Percentiles rank a stretch among this genome's conserved stretches.
These are phyloP conservation scores for Leucopsar rothschildi DNA, from an alignment of 2,113 vertebrate species.

Conservation along the genomic window DNA sequence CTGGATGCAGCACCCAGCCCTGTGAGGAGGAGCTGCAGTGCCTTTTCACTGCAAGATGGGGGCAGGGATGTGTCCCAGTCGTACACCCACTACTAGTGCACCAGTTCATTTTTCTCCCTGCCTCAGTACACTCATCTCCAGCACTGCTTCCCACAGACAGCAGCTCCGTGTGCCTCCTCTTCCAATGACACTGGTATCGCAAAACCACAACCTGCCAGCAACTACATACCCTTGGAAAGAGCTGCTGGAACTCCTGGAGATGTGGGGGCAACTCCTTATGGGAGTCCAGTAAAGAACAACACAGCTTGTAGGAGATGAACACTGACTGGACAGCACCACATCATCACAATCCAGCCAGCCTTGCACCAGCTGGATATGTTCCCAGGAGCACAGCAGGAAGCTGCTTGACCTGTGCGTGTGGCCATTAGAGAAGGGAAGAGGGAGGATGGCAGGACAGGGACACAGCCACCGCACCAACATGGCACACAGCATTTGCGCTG, in stretches of 20 bases:
- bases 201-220: not conserved
- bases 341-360: fast-evolving
- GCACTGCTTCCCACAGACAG: not conserved
- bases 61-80: not conserved
- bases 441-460: not conserved
- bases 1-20: not conserved
- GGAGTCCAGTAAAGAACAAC: not conserved
- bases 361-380: fast-evolving
- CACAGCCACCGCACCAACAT: fast-evolving
- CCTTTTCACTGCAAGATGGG: fast-evolving
- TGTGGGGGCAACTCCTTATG: fast-evolving
- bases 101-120: not conserved
- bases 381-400: not conserved
- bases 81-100: not conserved
- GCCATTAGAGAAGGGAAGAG: not conserved
- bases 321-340: fast-evolving
- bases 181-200: fast-evolving
- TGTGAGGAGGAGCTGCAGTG: not conserved
- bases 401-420: fast-evolving
- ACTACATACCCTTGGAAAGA: not conserved
- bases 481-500: fast-evolving
- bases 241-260: not conserved
- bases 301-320: fast-evolving
- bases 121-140: not conserved
- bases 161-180: not conserved